phyloP scores from a whole-genome alignment of 1,140 invertebrate species.

The Batillaria attramentaria region DNA sequence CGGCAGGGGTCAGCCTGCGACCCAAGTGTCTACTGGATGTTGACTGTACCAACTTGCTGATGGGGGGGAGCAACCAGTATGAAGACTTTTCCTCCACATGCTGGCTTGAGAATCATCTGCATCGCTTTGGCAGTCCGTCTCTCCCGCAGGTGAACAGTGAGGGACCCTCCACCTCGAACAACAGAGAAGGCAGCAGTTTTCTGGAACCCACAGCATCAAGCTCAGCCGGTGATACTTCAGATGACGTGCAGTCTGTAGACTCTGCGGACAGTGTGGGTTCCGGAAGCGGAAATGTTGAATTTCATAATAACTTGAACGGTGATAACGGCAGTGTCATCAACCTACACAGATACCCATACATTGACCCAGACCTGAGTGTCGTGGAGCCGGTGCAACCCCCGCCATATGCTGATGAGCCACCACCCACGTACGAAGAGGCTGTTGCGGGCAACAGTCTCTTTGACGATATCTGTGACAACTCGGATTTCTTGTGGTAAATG shows the following conservation, averaged over 20 bases:
- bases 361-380: not conserved
- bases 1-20: conserved; percentile 18
- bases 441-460: conserved; percentile 21
- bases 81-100: conserved; percentile 50
- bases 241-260: too few species aligned
- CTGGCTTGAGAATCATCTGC: conserved; percentile 49
- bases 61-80: conserved; percentile 30
- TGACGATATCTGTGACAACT: conserved; percentile 6
- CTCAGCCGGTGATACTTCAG: too few species aligned
- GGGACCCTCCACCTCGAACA: conserved; percentile 27
- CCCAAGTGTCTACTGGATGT: conserved; percentile 46
- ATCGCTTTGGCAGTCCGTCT: conserved; percentile 42
- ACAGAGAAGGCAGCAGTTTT: too few species aligned
- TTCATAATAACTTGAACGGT: too few species aligned
- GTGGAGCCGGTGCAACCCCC: conserved; percentile 32
- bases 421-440: conserved; percentile 50
- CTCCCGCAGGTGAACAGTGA: not conserved
- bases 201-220: too few species aligned
- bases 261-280: too few species aligned
- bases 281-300: too few species aligned
- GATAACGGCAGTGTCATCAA: conserved; percentile 16
- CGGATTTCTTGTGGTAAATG: conserved; percentile 11
- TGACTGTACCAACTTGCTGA: conserved; percentile 41
- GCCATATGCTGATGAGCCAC: conserved; percentile 45
- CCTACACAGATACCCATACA: conserved; percentile 7